Conservation (phyloP, 2,888 invertebrate species). For the Campoplex nolae region DNA sequence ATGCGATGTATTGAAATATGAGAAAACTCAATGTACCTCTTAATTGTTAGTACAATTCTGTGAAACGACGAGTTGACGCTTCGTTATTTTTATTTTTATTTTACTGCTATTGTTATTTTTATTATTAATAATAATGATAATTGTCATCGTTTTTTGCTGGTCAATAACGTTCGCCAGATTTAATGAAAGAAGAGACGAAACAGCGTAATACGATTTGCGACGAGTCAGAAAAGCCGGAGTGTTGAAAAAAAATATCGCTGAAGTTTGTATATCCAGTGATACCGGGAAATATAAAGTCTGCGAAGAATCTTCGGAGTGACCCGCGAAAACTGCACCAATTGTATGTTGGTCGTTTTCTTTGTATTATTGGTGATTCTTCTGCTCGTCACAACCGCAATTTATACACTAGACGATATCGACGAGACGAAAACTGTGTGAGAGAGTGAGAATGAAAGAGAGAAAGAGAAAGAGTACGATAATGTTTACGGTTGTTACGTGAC, state of each 20-base stretch:
- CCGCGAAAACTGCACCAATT: conserved; percentile 67
- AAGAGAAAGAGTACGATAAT: conserved; percentile 50
- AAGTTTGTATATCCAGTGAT: conserved; percentile 71
- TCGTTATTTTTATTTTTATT: conserved; percentile 34
- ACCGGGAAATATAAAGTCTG: conserved; percentile 62
- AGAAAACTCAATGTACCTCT: conserved; percentile 23
- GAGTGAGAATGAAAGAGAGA: not conserved
- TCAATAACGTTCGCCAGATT: conserved; percentile 35
- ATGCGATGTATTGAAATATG: conserved; percentile 70
- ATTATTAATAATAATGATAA: not conserved
- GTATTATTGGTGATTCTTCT: conserved; percentile 32
- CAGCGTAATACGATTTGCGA: conserved; percentile 36
- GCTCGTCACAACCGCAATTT: conserved; percentile 2
- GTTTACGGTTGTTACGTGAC: conserved; percentile 75
- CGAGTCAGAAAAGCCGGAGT: conserved; percentile 47
- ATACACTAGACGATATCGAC: conserved; percentile 14
- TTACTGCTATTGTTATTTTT: conserved; percentile 25
- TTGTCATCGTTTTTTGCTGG: conserved; percentile 19
- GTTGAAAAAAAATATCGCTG: not conserved
- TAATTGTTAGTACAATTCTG: conserved; percentile 10
- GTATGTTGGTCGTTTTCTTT: conserved; percentile 43
- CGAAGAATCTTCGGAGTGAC: conserved; percentile 63
- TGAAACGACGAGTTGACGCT: conserved; percentile 45
- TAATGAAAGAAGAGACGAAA: not conserved
- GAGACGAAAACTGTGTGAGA: conserved; percentile 7